Evolutionary conservation across 2,888 invertebrate genomes (phyloP).

Genomic region (Pseudococcus jackbeardsleyi): DNA sequence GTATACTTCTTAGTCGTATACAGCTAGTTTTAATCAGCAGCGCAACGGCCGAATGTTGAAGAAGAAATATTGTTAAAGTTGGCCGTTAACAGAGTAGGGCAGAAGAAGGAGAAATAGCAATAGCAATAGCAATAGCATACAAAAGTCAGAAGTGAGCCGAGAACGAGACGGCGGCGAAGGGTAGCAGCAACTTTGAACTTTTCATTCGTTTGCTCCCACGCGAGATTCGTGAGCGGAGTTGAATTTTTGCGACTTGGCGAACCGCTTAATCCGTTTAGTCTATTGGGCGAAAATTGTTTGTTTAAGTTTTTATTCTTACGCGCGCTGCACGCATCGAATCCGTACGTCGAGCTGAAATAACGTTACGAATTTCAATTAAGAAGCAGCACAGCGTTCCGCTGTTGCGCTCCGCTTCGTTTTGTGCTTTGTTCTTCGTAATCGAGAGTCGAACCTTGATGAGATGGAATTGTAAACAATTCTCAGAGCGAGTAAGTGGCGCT

Average conservation of each 20-base stretch:
- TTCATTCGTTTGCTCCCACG: slow-evolving; percentile 40
- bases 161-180: not conserved
- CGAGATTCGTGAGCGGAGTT: slow-evolving; percentile 50
- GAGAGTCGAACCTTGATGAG: too few species aligned
- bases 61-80: not conserved
- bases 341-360: not conserved
- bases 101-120: not conserved
- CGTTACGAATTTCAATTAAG: slow-evolving; percentile 20
- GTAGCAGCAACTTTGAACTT: slow-evolving; percentile 37
- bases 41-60: not conserved
- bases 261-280: slow-evolving; percentile 52
- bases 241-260: slow-evolving; percentile 25
- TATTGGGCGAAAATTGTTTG: slow-evolving; percentile 42
- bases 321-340: not conserved
- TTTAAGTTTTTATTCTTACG: slow-evolving; percentile 17
- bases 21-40: not conserved
- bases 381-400: not conserved
- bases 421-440: not conserved
- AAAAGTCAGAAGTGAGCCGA: too few species aligned
- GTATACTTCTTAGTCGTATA: too few species aligned
- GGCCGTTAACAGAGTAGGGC: not conserved
- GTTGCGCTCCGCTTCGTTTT: not conserved
- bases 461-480: too few species aligned
- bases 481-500: too few species aligned
- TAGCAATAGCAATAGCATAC: not conserved